Percentiles rank a stretch among this genome's conserved stretches.
Evolutionary conservation across 2,797 vertebrate species (phyloP).

Genomic region (Gastrophryne carolinensis): DNA sequence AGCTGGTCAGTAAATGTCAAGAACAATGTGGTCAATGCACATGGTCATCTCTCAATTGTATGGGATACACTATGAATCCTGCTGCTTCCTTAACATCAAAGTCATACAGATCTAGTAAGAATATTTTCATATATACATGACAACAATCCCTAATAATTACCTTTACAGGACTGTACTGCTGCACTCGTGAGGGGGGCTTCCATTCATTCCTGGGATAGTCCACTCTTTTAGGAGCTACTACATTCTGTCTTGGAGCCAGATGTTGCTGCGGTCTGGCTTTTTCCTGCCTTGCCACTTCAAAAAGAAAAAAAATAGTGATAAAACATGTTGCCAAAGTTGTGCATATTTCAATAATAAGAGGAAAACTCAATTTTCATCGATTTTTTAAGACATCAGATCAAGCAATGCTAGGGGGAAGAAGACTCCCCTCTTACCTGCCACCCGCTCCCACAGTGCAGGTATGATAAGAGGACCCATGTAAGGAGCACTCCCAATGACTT

Average conservation of each 20-base stretch:
- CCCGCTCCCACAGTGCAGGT: too few species aligned
- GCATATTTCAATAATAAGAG: neutral
- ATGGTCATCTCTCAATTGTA: neutral
- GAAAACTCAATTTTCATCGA: too few species aligned
- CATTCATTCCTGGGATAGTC: slow-evolving; percentile 59
- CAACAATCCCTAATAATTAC: neutral
- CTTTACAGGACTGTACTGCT: slow-evolving; percentile 43
- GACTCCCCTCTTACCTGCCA: too few species aligned
- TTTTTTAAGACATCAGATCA: too few species aligned
- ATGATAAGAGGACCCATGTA: too few species aligned
- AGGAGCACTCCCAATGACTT: too few species aligned
- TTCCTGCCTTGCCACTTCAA: slow-evolving; percentile 58
- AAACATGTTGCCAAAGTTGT: neutral
- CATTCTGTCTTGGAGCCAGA: slow-evolving; percentile 53
- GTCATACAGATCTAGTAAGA: too few species aligned
- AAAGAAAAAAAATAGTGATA: neutral
- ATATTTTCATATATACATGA: neutral
- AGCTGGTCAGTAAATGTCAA: neutral
- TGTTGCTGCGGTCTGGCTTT: slow-evolving; percentile 60
- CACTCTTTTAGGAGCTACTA: slow-evolving; percentile 56
- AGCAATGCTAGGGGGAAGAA: too few species aligned
- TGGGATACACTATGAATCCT: too few species aligned
- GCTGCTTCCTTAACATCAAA: too few species aligned
- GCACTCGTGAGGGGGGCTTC: slow-evolving; percentile 60
- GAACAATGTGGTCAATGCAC: neutral